Conservation (phyloP, 2,888 invertebrate genomes). For the Sphaerophoria taeniata region DNA sequence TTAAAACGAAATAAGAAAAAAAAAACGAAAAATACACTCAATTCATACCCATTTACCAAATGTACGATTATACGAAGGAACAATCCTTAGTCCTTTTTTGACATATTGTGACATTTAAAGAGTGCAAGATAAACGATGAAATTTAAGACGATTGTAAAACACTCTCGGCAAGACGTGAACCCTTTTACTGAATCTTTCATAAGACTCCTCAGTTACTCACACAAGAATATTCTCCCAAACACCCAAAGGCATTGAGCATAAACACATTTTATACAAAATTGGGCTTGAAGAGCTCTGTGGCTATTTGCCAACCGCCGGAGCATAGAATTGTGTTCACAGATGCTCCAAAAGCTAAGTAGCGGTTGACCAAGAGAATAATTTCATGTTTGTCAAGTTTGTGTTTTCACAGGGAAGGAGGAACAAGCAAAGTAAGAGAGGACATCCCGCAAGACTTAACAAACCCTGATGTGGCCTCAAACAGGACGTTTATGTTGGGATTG, state of each 20-base stretch:
- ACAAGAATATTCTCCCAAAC: background rate
- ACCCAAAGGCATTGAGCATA: conserved; percentile 15
- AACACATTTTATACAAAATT: conserved; percentile 7
- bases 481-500: conserved; percentile 41
- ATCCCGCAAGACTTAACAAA: conserved; percentile 62
- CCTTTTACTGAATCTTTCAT: conserved; percentile 1
- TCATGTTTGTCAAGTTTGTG: conserved; percentile 64
- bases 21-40: conserved; percentile 20
- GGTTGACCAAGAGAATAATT: conserved; percentile 72
- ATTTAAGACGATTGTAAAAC: conserved; percentile 7
- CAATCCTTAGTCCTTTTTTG: background rate
- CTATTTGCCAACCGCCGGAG: conserved; percentile 64
- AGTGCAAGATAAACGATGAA: background rate
- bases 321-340: conserved; percentile 66
- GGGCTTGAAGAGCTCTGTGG: conserved; percentile 51
- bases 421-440: conserved; percentile 20
- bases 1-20: conserved; percentile 33
- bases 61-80: background rate
- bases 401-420: conserved; percentile 1
- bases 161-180: background rate
- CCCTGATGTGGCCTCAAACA: conserved; percentile 62
- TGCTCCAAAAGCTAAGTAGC: conserved; percentile 65
- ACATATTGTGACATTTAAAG: conserved; percentile 16
- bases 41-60: no score
- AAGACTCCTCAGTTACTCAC: background rate